Base-by-base conservation (phyloP, 2,113 vertebrate species). In the Meleagris gallopavo region DNA sequence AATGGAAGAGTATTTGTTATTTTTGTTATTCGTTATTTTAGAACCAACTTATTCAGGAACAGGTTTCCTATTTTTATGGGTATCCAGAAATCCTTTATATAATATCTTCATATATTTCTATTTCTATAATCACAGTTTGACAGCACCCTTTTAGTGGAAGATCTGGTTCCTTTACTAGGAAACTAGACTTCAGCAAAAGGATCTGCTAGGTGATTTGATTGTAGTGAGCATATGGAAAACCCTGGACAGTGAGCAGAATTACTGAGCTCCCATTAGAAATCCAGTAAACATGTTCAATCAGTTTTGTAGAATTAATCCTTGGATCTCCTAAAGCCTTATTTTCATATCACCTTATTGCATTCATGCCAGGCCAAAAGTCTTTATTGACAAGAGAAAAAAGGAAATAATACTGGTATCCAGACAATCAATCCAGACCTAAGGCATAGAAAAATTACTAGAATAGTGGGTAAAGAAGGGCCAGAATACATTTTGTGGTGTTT, bases 231-330 rank as follows among this genome's bases (percentile, higher is more conserved):
- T 8, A 3, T 43, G 7, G 20, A 4, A 73, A 71, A n/a, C 1
- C 11, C 2, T 30, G 3, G 9, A 13, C 6, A 32, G 2, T 16
- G 17, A 32, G 9, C 4, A 60, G 27, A 16, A 15, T 43, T 46
- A n/a, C 3, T 8, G 30, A 20, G 6, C 11, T 45, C 1, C 0
- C 40, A 18, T 9, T 38, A 34, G 16, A 29, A 41, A 40, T 1
- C 1, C 11, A 25, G 7, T 34, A 20, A 6, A 13, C 70, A 29
- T 43, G 14, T 62, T 70, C 46, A 16, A 65, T 10, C 9, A 27
- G 15, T 52, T 83, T 29, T 70, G 7, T 3, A 66, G 11, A 3
- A 27, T 4, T 4, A 13, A 8, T 1, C 2, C 10, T 10, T 40
- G 17, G 8, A 62, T 1, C 2, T 5, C 6, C 10, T 3, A 29